Conservation (phyloP, 2,113 vertebrate genomes). For the Poeciliopsis turrubarensis region DNA sequence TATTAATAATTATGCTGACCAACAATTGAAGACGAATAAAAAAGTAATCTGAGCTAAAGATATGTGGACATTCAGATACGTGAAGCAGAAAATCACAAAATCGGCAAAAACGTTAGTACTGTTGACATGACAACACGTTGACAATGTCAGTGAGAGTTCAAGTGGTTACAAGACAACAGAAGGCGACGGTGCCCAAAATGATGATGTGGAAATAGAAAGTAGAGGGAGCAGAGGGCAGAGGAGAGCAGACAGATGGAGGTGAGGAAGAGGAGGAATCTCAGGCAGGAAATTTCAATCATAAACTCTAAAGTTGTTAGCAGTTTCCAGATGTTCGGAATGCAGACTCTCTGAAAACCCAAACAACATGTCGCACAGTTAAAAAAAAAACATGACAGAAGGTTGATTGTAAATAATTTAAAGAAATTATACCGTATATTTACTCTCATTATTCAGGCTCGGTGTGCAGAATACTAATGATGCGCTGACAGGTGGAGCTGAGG, state of each 20-base stretch:
- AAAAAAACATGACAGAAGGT: background rate
- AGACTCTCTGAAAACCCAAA: background rate
- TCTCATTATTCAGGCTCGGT: conserved; percentile 3
- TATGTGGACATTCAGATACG: background rate
- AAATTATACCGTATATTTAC: conserved; percentile 7
- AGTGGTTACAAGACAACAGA: conserved; percentile 32
- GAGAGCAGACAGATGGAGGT: conserved; percentile 40
- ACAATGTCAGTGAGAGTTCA: conserved; percentile 55
- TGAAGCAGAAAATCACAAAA: background rate
- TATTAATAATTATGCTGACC: too few species aligned
- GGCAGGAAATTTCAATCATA: background rate
- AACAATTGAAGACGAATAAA: background rate
- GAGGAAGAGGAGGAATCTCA: conserved; percentile 12
- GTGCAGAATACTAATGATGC: conserved; percentile 9
- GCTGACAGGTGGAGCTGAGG: conserved; percentile 36
- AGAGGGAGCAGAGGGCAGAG: background rate
- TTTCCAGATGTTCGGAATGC: background rate
- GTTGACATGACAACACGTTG: conserved; percentile 49
- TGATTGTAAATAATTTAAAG: conserved; percentile 25
- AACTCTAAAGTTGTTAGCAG: conserved; percentile 1
- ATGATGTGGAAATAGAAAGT: background rate
- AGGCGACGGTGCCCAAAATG: conserved; percentile 11
- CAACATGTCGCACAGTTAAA: background rate
- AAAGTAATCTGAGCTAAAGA: conserved; percentile 8
- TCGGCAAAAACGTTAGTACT: conserved; percentile 10